Percentiles rank a stretch among this genome's conserved stretches.
Conservation (phyloP, 2,113 vertebrate species). For the Ifrita kowaldi region DNA sequence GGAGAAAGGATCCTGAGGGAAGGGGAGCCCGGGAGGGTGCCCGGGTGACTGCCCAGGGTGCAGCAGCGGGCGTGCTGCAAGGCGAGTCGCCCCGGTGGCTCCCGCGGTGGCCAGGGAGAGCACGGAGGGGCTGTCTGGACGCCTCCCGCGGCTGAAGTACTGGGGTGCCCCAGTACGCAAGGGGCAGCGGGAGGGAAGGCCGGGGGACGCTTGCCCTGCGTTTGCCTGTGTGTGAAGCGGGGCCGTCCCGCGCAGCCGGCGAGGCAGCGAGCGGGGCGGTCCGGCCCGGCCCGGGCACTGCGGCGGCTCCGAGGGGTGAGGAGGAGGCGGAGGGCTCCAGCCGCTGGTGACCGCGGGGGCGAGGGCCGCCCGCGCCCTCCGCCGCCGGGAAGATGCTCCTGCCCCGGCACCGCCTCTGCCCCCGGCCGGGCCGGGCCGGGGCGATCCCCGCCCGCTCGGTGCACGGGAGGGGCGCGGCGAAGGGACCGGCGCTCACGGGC, state of each 20-base stretch:
- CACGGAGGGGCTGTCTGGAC: accelerated
- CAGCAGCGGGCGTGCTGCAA: neutral
- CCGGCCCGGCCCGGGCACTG: neutral
- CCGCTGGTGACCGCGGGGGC: neutral
- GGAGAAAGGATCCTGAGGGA: neutral
- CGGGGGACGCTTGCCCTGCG: accelerated
- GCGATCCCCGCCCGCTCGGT: neutral
- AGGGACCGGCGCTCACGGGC: accelerated
- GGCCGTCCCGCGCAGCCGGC: too few species aligned
- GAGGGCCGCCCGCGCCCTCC: neutral
- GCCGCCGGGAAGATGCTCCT: neutral
- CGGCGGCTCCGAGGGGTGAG: accelerated
- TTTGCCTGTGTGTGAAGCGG: neutral
- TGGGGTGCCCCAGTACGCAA: neutral
- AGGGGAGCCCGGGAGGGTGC: neutral
- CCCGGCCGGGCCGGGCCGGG: neutral
- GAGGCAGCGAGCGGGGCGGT: neutral
- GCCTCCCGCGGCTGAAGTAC: too few species aligned
- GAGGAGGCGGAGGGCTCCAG: accelerated
- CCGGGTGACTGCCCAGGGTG: too few species aligned
- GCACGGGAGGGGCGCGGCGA: too few species aligned
- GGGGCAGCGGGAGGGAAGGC: too few species aligned
- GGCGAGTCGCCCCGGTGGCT: accelerated
- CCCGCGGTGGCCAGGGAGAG: neutral
- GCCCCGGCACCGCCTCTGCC: too few species aligned